Evolutionary conservation across 2,113 vertebrate species (phyloP).

Genomic region (Oreocharis arfaki): DNA sequence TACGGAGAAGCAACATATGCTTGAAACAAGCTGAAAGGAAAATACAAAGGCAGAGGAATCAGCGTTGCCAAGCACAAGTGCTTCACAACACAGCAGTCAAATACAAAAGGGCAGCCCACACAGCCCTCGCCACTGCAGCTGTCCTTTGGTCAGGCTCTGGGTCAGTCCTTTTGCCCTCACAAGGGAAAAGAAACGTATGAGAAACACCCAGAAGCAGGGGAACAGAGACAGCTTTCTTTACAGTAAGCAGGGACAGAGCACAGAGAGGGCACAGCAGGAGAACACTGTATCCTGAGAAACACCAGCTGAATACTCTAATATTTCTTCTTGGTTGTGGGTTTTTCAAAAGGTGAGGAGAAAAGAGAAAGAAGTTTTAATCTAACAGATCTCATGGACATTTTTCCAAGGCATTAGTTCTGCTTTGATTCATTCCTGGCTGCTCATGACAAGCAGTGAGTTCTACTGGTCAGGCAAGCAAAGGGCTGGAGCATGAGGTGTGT

Average conservation of each 20-base stretch:
- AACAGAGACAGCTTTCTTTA: not conserved
- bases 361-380: not conserved
- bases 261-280: not conserved
- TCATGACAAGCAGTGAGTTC: not conserved
- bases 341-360: not conserved
- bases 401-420: not conserved
- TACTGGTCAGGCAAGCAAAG: not conserved
- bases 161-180: not conserved
- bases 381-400: not conserved
- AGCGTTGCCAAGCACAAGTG: rapidly evolving
- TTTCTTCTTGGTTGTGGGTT: not conserved
- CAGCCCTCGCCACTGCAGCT: too few relatives aligned
- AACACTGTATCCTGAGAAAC: not conserved
- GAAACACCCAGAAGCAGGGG: not conserved
- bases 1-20: not conserved
- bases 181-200: rapidly evolving
- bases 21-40: not conserved
- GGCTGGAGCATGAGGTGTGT: not conserved
- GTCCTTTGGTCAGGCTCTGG: not conserved
- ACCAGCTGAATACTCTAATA: not conserved
- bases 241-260: not conserved
- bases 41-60: not conserved
- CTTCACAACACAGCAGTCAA: not conserved
- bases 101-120: not conserved
- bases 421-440: not conserved